Evolutionary conservation across 1,140 invertebrate genomes (phyloP).

Genomic region (Drosophila ananassae): DNA sequence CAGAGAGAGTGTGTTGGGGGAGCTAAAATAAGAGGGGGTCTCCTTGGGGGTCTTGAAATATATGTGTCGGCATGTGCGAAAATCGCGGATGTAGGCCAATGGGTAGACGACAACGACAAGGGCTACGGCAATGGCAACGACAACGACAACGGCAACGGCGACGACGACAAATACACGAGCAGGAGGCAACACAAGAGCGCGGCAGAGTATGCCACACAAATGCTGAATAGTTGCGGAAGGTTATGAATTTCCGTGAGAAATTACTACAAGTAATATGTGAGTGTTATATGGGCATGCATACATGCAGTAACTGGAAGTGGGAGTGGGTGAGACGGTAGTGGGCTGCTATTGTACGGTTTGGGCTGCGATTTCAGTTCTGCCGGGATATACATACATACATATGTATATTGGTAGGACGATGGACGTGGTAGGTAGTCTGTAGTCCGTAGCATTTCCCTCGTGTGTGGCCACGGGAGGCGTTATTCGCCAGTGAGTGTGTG

Average conservation of each 20-base stretch:
- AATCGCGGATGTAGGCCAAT: constrained; percentile 77
- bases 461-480: constrained; percentile 74
- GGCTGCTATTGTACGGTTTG: constrained; percentile 1
- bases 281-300: constrained; percentile 60
- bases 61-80: constrained; percentile 74
- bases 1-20: constrained; percentile 4
- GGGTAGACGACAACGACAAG: constrained; percentile 61
- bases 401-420: constrained; percentile 23
- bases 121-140: constrained; percentile 18
- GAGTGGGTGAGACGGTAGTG: background rate
- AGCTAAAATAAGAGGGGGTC: background rate
- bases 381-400: background rate
- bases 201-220: constrained; percentile 78
- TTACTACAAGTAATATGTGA: constrained; percentile 82
- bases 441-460: constrained; percentile 25
- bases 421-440: constrained; percentile 5
- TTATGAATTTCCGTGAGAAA: constrained; percentile 83
- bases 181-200: constrained; percentile 42
- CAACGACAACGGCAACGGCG: constrained; percentile 10
- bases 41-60: constrained; percentile 5
- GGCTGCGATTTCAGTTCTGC: background rate
- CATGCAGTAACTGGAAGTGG: background rate
- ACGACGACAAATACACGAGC: constrained; percentile 58
- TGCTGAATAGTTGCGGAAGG: constrained; percentile 82
- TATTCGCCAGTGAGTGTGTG: constrained; percentile 50